Percentiles rank a stretch among this genome's conserved stretches.
Evolutionary conservation across 53 echinoderm and acorn worm genomes (phyloP).

Genomic region (Astropecten irregularis): DNA sequence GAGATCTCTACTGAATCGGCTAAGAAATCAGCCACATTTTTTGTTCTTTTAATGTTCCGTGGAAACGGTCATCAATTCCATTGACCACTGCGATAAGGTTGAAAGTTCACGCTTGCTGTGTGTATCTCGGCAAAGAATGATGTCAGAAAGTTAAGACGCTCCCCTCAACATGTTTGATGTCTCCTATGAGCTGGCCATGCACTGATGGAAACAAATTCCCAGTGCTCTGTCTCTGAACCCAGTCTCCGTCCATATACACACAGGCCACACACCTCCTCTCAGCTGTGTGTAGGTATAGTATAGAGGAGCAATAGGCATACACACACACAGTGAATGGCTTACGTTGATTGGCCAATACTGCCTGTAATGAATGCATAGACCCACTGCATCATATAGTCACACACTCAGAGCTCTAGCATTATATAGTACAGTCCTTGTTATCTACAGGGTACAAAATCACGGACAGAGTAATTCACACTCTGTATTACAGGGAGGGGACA

Average conservation of each 20-base stretch:
- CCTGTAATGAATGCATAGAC: constrained; percentile 29
- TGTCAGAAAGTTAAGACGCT: constrained; percentile 20
- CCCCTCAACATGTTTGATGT: not conserved
- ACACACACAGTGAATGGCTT: constrained; percentile 1
- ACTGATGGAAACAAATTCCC: not conserved
- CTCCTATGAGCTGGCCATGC: not conserved
- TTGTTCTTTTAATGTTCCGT: not conserved
- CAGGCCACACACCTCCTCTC: not conserved
- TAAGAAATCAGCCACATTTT: not conserved
- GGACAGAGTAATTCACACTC: constrained; percentile 45
- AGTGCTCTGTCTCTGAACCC: too few species aligned
- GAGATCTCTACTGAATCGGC: constrained; percentile 12
- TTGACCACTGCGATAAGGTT: not conserved
- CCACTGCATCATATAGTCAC: constrained; percentile 14
- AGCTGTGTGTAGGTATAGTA: not conserved
- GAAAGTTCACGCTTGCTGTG: not conserved
- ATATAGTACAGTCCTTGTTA: not conserved
- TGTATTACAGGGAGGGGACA: not conserved
- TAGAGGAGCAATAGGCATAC: too few species aligned
- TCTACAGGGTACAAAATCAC: constrained; percentile 49
- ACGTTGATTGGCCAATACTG: constrained; percentile 34
- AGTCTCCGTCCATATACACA: not conserved
- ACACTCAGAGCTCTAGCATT: not conserved
- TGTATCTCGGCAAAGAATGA: not conserved
- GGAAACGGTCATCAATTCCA: constrained; percentile 11